Base-by-base conservation (phyloP, 2,113 vertebrate genomes). In the Cyrtonyx montezumae region DNA sequence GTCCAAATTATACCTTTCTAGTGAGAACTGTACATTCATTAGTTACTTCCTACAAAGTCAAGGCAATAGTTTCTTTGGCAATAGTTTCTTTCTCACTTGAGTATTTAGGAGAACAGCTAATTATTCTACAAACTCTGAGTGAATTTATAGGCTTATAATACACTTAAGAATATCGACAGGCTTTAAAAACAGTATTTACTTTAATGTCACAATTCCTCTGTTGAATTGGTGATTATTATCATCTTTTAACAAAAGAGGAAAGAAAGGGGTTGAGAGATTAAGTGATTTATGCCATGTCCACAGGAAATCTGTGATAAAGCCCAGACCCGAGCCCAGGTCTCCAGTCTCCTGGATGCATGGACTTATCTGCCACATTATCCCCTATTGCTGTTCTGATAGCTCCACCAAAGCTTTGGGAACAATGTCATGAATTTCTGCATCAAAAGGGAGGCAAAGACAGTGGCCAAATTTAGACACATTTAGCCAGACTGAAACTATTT, bases 221-320 rank as follows among this genome's bases (percentile, higher is more conserved):
- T 36, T 87, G 82, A 95, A 30, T 70, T 79, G 42, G 71, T 93
- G 91, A 87, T 93, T 87, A 87, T 91, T 88, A 55, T 88, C 74
- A 93, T 79, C 36, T 26, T 84, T 90, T 77, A 67, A 55, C 55
- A 77, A 82, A 82, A 74, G 65, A 46, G 32, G 46, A 77, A 92
- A 80, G 45, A 37, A 67, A 82, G 37, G 17, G 22, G 93, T 22
- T 55, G 59, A 63, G 59, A 87, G 67, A 82, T 69, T 73, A 92
- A 79, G 17, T 67, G 46, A 92, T 92, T 94, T 93, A 80, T 77
- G 63, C 68, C 20, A 46, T 45, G 30, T 85, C 77, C 84, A 51
- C 68, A 74, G 87, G 67, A 94, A 95, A 92, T 77, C 37, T 55
- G 11, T 94, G 78, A 87, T 59, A 91, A 82, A 96, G 34, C 59